These are phyloP conservation scores for Merluccius polli DNA, from an alignment of 2,797 vertebrate species.

Conservation along the genomic window DNA sequence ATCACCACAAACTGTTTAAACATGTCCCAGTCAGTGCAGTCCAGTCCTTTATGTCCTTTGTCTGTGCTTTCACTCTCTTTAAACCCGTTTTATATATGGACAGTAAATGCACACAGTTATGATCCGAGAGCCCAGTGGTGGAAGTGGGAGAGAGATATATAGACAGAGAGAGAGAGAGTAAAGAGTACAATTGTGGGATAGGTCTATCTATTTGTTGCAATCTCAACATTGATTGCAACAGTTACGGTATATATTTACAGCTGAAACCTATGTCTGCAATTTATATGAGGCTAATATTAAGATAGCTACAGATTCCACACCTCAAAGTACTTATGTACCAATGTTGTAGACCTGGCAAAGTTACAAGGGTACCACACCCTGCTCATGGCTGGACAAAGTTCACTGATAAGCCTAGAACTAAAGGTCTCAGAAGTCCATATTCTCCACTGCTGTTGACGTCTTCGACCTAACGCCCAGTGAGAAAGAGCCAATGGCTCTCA, in stretches of 20 bases:
- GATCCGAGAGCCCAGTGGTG: conserved; percentile 11
- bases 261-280: background rate
- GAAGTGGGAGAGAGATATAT: conserved; percentile 27
- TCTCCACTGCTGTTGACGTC: background rate
- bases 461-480: background rate
- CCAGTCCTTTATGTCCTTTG: too few relatives aligned
- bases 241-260: background rate
- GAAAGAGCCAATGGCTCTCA: background rate
- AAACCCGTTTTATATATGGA: too few relatives aligned
- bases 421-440: background rate
- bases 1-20: too few relatives aligned
- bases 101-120: too few relatives aligned
- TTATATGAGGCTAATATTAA: background rate
- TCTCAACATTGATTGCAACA: background rate
- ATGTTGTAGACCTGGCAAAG: background rate
- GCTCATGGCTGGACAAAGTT: background rate
- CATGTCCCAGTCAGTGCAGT: too few relatives aligned
- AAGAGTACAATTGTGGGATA: background rate
- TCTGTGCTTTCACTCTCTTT: too few relatives aligned
- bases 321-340: background rate
- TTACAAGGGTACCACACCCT: background rate
- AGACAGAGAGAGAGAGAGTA: conserved; percentile 18
- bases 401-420: background rate
- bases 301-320: background rate
- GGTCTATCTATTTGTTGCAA: background rate